These are phyloP conservation scores for Armadillidium nasatum DNA, from an alignment of 1,140 invertebrate genomes.

Conservation along the genomic window DNA sequence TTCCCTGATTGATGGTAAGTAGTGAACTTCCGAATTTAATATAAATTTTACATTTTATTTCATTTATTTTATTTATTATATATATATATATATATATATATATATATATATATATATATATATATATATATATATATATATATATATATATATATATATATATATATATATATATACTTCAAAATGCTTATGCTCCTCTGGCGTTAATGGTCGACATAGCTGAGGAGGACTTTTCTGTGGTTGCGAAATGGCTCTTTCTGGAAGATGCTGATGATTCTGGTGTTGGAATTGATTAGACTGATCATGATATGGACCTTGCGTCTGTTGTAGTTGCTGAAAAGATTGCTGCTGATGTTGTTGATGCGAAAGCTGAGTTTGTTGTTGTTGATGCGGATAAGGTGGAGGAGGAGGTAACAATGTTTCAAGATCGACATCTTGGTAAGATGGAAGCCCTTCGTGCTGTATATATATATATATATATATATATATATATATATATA, in stretches of 20 bases:
- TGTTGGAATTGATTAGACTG: neutral
- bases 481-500: no score
- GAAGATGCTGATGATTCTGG: neutral
- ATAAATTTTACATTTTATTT: no score
- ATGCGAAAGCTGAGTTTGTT: slow-evolving; percentile 29
- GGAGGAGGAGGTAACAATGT: neutral
- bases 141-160: slow-evolving; percentile 3
- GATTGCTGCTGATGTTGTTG: slow-evolving; percentile 28
- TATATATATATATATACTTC: slow-evolving; percentile 27
- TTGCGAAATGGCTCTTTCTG: slow-evolving; percentile 27
- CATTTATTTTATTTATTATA: no score
- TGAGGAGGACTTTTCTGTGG: slow-evolving; percentile 24
- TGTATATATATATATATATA: no score
- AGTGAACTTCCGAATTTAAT: no score
- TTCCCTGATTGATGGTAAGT: no score
- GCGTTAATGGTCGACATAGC: slow-evolving; percentile 45
- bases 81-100: no score
- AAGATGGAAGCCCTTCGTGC: no score
- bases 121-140: no score
- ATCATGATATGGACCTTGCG: no score
- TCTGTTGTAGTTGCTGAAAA: slow-evolving; percentile 22
- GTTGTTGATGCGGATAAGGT: slow-evolving; percentile 11
- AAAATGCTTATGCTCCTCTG: slow-evolving; percentile 52
- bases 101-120: no score
- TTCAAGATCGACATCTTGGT: neutral